phyloP scores from a whole-genome alignment of 2,888 invertebrate species.

The Tipula unca region DNA sequence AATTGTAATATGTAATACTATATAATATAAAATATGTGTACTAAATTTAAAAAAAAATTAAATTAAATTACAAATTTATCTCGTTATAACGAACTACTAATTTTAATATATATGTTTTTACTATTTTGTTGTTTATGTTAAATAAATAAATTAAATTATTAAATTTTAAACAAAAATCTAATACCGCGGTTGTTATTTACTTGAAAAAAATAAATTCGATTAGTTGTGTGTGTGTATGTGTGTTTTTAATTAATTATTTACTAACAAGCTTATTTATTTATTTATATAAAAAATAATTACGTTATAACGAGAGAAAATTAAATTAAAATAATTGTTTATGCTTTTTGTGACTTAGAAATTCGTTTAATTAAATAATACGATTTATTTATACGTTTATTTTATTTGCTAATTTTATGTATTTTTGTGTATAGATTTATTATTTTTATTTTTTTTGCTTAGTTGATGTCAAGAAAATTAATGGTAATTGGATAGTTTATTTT shows the following conservation, averaged over 20 bases:
- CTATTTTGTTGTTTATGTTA: background rate
- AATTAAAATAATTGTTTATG: background rate
- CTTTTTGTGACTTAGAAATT: slow-evolving; percentile 2
- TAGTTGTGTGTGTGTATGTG: background rate
- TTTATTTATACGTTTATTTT: slow-evolving; percentile 3
- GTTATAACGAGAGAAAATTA: background rate
- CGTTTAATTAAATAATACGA: slow-evolving; percentile 8
- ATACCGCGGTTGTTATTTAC: background rate
- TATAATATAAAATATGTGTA: background rate
- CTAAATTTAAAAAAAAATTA: background rate
- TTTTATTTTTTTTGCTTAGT: background rate
- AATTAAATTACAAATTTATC: background rate
- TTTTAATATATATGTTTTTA: background rate
- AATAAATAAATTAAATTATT: background rate
- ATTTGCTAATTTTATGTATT: background rate
- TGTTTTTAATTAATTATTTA: background rate
- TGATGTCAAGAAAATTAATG: background rate
- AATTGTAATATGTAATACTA: background rate
- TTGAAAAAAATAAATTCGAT: background rate
- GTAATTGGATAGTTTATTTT: background rate
- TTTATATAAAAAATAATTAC: background rate
- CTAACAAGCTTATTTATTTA: background rate
- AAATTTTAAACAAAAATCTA: background rate
- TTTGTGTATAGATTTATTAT: background rate
- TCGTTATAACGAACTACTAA: background rate